These are phyloP conservation scores for Torymus texanus DNA, from an alignment of 2,888 invertebrate genomes.

Conservation along the genomic window DNA sequence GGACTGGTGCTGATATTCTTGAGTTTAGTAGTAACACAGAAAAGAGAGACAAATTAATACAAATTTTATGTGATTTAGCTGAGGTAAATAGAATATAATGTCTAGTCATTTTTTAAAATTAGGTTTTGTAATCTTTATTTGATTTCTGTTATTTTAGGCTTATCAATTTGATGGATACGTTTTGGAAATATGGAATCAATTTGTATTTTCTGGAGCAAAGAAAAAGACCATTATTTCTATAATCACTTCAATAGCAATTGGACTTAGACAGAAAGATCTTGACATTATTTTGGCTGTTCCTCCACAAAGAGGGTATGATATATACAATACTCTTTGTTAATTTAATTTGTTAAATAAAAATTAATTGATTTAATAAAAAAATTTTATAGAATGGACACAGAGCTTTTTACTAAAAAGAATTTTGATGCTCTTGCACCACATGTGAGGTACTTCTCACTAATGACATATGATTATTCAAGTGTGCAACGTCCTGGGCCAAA, in stretches of 20 bases:
- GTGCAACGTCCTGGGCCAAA: slow-evolving; percentile 91
- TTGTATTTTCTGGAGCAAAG: slow-evolving; percentile 80
- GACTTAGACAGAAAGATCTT: slow-evolving; percentile 73
- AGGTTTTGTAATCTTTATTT: slow-evolving; percentile 77
- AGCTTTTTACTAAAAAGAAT: slow-evolving; percentile 84
- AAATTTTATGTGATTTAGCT: slow-evolving; percentile 80
- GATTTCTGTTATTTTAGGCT: slow-evolving; percentile 78
- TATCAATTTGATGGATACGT: slow-evolving; percentile 93
- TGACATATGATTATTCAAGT: slow-evolving; percentile 96
- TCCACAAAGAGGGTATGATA: slow-evolving; percentile 80
- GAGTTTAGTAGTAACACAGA: slow-evolving; percentile 82
- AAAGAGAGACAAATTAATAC: slow-evolving; percentile 82
- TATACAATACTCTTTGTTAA: slow-evolving; percentile 1
- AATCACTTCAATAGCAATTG: slow-evolving; percentile 81
- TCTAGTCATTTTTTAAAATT: neutral
- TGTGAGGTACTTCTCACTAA: slow-evolving; percentile 92
- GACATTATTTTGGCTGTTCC: slow-evolving; percentile 88
- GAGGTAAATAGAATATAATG: slow-evolving; percentile 60
- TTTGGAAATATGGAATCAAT: slow-evolving; percentile 92
- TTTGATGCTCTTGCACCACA: slow-evolving; percentile 86
- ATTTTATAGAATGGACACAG: slow-evolving; percentile 66
- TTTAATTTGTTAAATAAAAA: neutral
- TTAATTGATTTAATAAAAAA: slow-evolving; percentile 5
- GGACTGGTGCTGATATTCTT: slow-evolving; percentile 85
- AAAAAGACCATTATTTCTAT: slow-evolving; percentile 79